A percentile compares a stretch with the other conserved stretches of the same genome.
Evolutionary conservation across 1,140 invertebrate species (phyloP).

Genomic region (Diuraphis noxia): DNA sequence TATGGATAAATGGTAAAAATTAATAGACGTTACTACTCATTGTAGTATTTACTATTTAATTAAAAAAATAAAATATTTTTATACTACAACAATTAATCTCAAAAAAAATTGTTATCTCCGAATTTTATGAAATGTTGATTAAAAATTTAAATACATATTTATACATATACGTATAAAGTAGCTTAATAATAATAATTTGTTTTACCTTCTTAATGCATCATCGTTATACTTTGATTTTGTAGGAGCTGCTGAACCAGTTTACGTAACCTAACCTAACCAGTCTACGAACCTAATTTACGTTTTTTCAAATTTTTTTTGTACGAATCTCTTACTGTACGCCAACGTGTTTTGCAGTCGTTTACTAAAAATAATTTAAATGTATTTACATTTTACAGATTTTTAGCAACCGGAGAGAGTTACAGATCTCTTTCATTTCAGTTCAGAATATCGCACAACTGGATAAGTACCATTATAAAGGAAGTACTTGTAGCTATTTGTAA

Average conservation of each 20-base stretch:
- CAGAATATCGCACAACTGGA: slow-evolving; percentile 38
- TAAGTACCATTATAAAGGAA: not conserved
- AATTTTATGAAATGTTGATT: no score
- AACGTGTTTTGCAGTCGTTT: slow-evolving; percentile 6
- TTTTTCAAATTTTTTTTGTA: slow-evolving; percentile 26
- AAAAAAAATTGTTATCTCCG: no score
- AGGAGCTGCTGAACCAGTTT: not conserved
- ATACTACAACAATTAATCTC: no score
- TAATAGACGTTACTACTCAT: no score
- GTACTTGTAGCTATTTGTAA: not conserved
- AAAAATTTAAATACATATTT: no score
- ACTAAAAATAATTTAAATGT: slow-evolving; percentile 55
- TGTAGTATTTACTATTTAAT: no score
- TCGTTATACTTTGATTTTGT: slow-evolving; percentile 22
- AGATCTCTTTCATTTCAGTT: slow-evolving; percentile 48
- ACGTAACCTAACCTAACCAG: no score
- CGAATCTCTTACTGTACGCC: not conserved
- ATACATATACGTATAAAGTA: no score
- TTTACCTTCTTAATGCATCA: slow-evolving; percentile 25
- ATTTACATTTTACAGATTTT: slow-evolving; percentile 59
- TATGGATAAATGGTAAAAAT: no score
- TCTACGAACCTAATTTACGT: not conserved
- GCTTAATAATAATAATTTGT: not conserved
- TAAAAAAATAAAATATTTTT: no score
- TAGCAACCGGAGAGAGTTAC: slow-evolving; percentile 53